Evolutionary conservation across 2,888 invertebrate species (phyloP), one percentile per base, ranked within the genome.

Genomic region (Arrhopalites spinosus): DNA sequence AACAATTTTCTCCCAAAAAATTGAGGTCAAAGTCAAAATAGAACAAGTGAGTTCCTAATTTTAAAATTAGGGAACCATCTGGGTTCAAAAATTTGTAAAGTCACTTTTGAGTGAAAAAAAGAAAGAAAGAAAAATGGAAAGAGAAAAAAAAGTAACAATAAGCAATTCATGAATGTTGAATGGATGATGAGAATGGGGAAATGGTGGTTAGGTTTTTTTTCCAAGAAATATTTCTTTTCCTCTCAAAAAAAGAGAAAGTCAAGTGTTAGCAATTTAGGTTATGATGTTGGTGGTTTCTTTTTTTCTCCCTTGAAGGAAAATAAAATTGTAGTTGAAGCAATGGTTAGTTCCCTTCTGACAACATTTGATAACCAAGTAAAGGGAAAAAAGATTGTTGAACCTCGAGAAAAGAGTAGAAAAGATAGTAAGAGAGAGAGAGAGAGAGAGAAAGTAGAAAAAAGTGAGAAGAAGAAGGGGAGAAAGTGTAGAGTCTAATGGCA

Each of bases 401-500:
- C 17, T 17, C 50, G 7, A 11, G 2, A 50, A 15, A 50, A 20
- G 3, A 50, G 3, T 17, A 3, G 15, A 15, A n/a, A 17, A 20
- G 50, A 15, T 7, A 45, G 45, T 45, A 11, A 53, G 53, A 53
- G 53, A 53, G n/a, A 53, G n/a, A 53, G n/a, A 7, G 53, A n/a
- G n/a, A 53, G 17, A 3, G 11, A 13, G 8, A n/a, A n/a, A n/a
- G n/a, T n/a, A n/a, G n/a, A n/a, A n/a, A n/a, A n/a, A n/a, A n/a
- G n/a, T n/a, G n/a, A 23, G 59, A 20, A 11, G 3, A 20, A 25
- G 25, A 7, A 11, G 7, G 25, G 20, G 23, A 23, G 3, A 15
- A n/a, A 50, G 20, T 50, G 50, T 50, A 59, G 11, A 59, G 25
- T 59, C 59, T 59, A 59, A 59, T 59, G 59, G 20, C 20, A 23